These are phyloP conservation scores for Diplosoma virens DNA, from an alignment of 23 tunicate species.

Conservation along the genomic window DNA sequence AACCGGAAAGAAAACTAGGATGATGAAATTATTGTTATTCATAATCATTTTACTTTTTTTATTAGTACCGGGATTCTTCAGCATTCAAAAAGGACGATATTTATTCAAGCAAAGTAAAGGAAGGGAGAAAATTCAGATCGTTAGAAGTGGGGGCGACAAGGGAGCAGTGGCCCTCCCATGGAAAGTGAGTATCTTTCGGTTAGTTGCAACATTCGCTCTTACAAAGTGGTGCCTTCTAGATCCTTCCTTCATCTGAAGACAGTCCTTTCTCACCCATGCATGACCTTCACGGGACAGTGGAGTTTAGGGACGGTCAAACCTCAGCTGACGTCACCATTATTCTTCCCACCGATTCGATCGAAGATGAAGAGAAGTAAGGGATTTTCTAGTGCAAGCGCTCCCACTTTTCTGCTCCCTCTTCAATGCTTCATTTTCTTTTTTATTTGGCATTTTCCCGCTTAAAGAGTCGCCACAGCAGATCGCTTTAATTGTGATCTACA, in stretches of 20 bases:
- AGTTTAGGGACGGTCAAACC: slow-evolving; percentile 78
- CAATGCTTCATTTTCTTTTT: too few species aligned
- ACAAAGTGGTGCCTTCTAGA: too few species aligned
- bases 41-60: too few species aligned
- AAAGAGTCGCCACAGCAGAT: too few species aligned
- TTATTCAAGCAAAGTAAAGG: slow-evolving; percentile 72
- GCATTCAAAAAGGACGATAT: slow-evolving; percentile 42
- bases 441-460: too few species aligned
- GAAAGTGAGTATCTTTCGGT: slow-evolving; percentile 57
- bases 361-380: slow-evolving; percentile 67
- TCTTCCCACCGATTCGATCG: slow-evolving; percentile 71
- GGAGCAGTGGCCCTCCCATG: slow-evolving; percentile 85
- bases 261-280: slow-evolving; percentile 51
- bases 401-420: too few species aligned
- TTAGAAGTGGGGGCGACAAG: slow-evolving; percentile 56
- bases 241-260: slow-evolving; percentile 45
- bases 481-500: too few species aligned
- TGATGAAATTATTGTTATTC: too few species aligned
- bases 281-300: slow-evolving; percentile 83
- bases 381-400: not conserved
- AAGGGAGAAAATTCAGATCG: slow-evolving; percentile 45
- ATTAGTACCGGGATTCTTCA: slow-evolving; percentile 62
- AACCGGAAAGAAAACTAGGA: too few species aligned
- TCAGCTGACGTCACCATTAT: slow-evolving; percentile 60
- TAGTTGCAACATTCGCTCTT: too few species aligned